Evolutionary conservation across 2,797 vertebrate species (phyloP), one percentile per base, ranked within the genome.

Genomic region (Melanotaenia pygmaea): DNA sequence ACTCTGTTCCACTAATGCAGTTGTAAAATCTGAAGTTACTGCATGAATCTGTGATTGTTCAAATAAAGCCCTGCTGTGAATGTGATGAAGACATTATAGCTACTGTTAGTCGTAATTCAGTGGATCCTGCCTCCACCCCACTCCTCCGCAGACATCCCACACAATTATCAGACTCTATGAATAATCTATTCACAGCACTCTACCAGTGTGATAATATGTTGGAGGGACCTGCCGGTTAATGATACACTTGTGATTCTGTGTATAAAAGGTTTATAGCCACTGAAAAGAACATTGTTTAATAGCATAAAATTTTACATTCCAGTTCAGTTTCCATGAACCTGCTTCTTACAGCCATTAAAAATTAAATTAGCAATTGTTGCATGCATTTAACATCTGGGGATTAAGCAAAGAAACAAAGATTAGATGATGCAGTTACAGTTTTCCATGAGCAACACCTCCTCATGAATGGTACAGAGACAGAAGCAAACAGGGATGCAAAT

Each of bases 131-230:
- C 70, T 80, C 76, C 62, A 59, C 83, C 67, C 85, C 75, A 84
- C 88, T 85, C 91, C 89, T 86, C 85, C 92, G 47, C 86, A 77
- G 51, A 82, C 85, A 77, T 86, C 91, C 91, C 88, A 90, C 91
- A 89, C 85, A 86, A 84, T 82, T 90, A 89, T 87, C 89, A 84
- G 85, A 40, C 80, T 69, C 86, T 64, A 70, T 86, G 86, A 83
- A 90, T 88, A 88, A 91, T 92, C 87, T 92, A 90, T 91, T 92
- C 86, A 85, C 60, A 85, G 86, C 83, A 62, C 84, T 86, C 79
- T 30, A 82, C 67, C 76, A 77, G 80, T 84, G 83, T 86, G 80
- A 89, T 87, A 76, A 90, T 80, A 85, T 82, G 82, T 86, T 84
- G 71, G 67, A 84, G 78, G 53, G 79, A 87, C 72, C 78, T 85